These are phyloP conservation scores for Otocyon megalotis DNA, from an alignment of 2,113 vertebrate species.

Conservation along the genomic window DNA sequence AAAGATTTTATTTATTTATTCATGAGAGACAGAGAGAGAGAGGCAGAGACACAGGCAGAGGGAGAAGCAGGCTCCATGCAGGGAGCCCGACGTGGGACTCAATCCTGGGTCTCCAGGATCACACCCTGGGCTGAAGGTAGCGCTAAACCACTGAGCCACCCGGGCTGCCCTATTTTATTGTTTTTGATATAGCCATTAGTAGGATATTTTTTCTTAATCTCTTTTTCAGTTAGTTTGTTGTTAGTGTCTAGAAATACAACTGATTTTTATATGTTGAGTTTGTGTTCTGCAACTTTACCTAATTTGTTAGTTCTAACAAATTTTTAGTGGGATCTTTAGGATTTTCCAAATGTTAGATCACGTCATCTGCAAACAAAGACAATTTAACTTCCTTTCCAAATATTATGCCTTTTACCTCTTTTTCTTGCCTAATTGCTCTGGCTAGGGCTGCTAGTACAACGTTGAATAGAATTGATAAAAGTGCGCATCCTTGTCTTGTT, in stretches of 20 bases:
- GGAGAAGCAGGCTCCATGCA: no score
- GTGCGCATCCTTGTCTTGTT: not conserved
- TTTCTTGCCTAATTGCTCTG: not conserved
- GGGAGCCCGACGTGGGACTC: no score
- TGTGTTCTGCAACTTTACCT: not conserved
- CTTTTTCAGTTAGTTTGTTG: not conserved
- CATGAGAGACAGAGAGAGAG: no score
- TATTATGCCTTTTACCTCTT: not conserved
- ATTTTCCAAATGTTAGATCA: not conserved
- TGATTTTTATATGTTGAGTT: slow-evolving; percentile 1
- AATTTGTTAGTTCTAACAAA: not conserved
- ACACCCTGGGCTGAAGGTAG: no score
- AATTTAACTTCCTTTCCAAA: not conserved
- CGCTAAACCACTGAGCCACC: no score
- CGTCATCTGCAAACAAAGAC: not conserved
- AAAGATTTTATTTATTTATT: no score
- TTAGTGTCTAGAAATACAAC: not conserved
- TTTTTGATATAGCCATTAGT: not conserved
- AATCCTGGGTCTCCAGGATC: no score
- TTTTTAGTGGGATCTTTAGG: not conserved
- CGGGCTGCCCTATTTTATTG: not conserved
- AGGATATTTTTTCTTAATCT: not conserved
- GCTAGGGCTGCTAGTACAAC: not conserved
- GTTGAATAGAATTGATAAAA: not conserved
- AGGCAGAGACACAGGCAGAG: no score